phyloP scores from a whole-genome alignment of 2,113 vertebrate species.

The Dinomys branickii region DNA sequence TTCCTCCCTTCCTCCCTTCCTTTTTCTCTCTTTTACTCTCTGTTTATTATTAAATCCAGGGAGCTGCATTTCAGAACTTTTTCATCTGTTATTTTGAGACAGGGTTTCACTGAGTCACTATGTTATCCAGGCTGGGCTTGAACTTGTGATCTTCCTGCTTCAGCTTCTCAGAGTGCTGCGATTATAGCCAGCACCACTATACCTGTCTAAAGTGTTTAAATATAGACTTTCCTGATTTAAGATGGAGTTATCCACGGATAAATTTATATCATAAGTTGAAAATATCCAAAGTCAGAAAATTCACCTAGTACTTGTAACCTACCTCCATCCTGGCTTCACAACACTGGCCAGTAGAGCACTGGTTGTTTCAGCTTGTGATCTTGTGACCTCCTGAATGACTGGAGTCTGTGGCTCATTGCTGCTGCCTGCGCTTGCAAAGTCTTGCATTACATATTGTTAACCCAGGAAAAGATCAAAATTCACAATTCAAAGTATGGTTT shows the following conservation, averaged over 20 bases:
- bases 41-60: not conserved
- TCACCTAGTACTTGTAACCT: not conserved
- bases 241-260: not conserved
- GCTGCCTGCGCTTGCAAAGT: not conserved
- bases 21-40: not conserved
- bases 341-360: rapidly evolving
- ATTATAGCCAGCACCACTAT: not conserved
- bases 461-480: not conserved
- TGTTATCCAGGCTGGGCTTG: not conserved
- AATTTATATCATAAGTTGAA: not conserved
- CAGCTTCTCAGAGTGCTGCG: not conserved
- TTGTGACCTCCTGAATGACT: too few species aligned
- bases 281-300: not conserved
- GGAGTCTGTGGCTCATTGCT: not conserved
- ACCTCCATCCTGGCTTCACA: not conserved
- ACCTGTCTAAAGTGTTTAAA: not conserved
- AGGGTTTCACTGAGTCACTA: not conserved
- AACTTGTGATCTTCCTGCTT: not conserved
- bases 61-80: not conserved
- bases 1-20: not conserved
- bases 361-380: not conserved
- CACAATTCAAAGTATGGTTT: not conserved
- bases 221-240: not conserved
- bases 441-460: not conserved
- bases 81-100: not conserved